These are phyloP conservation scores for Heterotis niloticus DNA, from an alignment of 2,113 vertebrate species.

Conservation along the genomic window DNA sequence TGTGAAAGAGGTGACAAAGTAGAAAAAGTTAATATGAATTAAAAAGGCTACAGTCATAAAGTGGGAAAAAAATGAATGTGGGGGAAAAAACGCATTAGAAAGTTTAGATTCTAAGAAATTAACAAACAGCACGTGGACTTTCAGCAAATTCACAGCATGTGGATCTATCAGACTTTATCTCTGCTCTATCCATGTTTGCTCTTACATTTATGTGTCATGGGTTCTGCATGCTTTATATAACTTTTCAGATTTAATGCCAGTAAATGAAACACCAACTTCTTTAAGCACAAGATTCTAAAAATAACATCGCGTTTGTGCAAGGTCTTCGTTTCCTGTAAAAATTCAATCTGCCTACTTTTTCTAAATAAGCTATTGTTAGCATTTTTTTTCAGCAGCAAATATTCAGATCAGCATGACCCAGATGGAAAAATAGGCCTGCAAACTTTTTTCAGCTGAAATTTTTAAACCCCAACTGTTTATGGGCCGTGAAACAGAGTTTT, in stretches of 20 bases:
- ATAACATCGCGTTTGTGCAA: not conserved
- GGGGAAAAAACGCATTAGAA: not conserved
- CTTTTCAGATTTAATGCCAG: not conserved
- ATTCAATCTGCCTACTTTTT: not conserved
- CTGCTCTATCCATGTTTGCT: too few relatives aligned
- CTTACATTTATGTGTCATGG: not conserved
- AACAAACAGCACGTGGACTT: not conserved
- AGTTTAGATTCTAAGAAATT: not conserved
- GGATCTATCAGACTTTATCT: too few relatives aligned
- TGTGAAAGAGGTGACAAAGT: slow-evolving; percentile 29
- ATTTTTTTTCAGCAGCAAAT: not conserved
- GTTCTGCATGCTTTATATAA: not conserved
- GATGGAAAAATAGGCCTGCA: not conserved
- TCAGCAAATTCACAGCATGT: too few relatives aligned
- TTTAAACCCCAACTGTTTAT: slow-evolving; percentile 6
- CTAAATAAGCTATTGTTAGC: not conserved
- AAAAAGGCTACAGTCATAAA: slow-evolving; percentile 36
- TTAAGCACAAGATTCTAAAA: not conserved
- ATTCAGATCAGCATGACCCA: not conserved
- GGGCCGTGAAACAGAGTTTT: not conserved
- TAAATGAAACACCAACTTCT: not conserved
- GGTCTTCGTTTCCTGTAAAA: too few relatives aligned
- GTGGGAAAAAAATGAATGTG: not conserved
- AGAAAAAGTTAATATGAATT: slow-evolving; percentile 40
- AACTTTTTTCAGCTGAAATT: not conserved